These are phyloP conservation scores for Hetaerina titia DNA, from an alignment of 2,888 invertebrate species.

Conservation along the genomic window DNA sequence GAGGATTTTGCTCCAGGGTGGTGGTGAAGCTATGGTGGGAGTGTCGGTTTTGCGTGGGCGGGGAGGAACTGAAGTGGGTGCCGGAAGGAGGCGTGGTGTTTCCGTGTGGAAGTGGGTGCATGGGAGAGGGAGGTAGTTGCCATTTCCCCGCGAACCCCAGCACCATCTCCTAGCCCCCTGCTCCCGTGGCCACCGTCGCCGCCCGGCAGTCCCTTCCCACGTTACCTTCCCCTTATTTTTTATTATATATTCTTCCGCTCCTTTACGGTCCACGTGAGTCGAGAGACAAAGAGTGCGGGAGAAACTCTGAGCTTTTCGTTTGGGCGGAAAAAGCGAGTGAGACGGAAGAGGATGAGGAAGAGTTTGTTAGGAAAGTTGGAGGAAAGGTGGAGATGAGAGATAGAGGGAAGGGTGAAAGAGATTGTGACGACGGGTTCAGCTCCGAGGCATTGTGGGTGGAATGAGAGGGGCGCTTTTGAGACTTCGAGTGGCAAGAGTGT, in stretches of 20 bases:
- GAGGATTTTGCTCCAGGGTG: neutral
- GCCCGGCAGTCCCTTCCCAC: neutral
- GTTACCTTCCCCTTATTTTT: conserved; percentile 13
- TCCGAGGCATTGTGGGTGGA: too few relatives aligned
- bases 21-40: neutral
- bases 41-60: neutral
- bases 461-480: too few relatives aligned
- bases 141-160: neutral
- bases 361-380: neutral
- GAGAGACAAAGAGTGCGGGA: neutral
- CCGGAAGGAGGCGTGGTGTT: neutral
- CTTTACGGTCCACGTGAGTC: conserved; percentile 38
- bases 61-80: neutral
- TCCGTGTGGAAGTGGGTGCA: neutral
- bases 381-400: neutral
- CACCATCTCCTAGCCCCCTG: neutral
- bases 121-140: neutral
- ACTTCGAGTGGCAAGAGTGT: neutral
- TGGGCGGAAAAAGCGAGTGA: neutral
- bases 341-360: neutral
- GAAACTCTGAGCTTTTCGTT: neutral
- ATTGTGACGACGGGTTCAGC: too few relatives aligned
- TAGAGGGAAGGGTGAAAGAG: neutral
- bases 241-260: conserved; percentile 28
- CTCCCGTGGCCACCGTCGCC: neutral